Evolutionary conservation across 2,888 invertebrate species (phyloP), one percentile per base, ranked within the genome.

Genomic region (Leptinotarsa haldemani): DNA sequence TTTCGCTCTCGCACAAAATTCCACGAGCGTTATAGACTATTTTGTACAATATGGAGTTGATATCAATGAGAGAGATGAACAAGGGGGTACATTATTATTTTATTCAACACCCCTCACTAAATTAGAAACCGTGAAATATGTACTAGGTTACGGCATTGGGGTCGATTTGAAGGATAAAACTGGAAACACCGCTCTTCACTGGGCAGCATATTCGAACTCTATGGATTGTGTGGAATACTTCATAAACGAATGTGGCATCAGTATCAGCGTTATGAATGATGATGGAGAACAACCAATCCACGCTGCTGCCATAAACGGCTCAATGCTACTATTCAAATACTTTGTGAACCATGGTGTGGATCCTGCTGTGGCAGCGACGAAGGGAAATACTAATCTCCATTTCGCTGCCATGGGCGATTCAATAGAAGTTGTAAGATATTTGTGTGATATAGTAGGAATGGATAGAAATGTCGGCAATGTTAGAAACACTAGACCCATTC

Each of bases 371-470:
- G 20, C 46, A 7, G 70, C 53, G 7, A 20, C 1, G 12, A 30
- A 25, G 2, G 65, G 56, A 16, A 65, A 65, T 20, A 70, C 40
- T 53, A 65, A 53, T 22, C 20, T 70, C 22, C 70, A 70, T 13
- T 65, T 52, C 16, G 70, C 70, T 20, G 65, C 56, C 5, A 46
- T 70, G 22, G 70, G 70, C 15, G 70, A 65, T 20, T 65, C 53
- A 40, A 15, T 70, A 20, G 46, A 56, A 47, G 56, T 70, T 18
- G 2, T 70, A 1, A 7, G 40, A 46, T 70, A 65, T 40, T 70
- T 70, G 20, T 53, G 46, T 18, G 47, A n/a, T 9, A 15, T 22
- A 53, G 30, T 46, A 5, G 16, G 40, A 53, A 70, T 69, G 40
- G 18, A 46, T 9, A 47, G 25, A 46, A 18, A 64, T 12, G 18